phyloP scores from a whole-genome alignment of 2,113 vertebrate genomes.

The Serilophus lunatus region DNA sequence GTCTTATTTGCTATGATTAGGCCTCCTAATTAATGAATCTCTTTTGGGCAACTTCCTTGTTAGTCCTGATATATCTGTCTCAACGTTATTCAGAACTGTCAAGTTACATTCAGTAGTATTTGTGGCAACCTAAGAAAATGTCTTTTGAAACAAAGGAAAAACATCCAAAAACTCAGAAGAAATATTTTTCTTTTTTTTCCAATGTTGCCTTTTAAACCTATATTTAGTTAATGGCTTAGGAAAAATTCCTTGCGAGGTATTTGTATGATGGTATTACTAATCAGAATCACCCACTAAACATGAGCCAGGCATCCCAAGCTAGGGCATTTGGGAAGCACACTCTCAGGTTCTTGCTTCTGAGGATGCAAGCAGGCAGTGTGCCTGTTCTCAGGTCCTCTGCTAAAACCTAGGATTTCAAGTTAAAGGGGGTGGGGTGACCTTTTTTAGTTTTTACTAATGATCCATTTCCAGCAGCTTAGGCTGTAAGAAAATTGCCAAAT shows the following conservation, averaged over 20 bases:
- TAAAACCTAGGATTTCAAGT: background rate
- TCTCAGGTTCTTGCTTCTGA: background rate
- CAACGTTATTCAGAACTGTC: background rate
- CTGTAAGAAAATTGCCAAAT: constrained; percentile 41
- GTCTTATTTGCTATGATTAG: constrained; percentile 46
- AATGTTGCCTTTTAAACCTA: background rate
- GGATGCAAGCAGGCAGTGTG: background rate
- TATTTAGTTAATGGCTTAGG: background rate
- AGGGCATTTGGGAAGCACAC: background rate
- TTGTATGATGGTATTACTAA: background rate
- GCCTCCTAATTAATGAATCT: constrained; percentile 33
- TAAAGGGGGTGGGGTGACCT: background rate
- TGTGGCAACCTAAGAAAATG: background rate
- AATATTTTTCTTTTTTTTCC: background rate
- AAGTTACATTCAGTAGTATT: background rate
- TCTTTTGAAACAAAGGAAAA: background rate
- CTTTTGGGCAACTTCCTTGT: constrained; percentile 43
- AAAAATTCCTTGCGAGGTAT: background rate
- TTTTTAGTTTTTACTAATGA: constrained; percentile 21
- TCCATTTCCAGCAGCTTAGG: constrained; percentile 41
- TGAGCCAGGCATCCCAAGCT: background rate
- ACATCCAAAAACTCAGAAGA: background rate
- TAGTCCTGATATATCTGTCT: constrained; percentile 17
- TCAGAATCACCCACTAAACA: background rate
- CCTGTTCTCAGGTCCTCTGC: background rate